Conservation (phyloP, 2,113 vertebrate genomes). For the Hyperopisus bebe region DNA sequence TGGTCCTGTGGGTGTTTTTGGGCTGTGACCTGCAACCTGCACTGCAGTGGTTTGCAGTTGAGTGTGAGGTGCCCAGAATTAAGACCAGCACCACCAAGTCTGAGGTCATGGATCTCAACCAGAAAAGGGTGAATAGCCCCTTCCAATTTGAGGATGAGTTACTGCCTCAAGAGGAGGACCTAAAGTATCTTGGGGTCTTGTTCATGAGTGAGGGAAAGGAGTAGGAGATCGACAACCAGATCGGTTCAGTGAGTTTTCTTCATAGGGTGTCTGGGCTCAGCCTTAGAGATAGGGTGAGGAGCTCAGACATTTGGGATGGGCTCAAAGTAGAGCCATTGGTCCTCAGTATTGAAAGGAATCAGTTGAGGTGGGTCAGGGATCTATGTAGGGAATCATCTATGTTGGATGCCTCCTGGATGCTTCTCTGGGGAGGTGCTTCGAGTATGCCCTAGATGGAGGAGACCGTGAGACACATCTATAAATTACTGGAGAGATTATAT, state of each 20-base stretch:
- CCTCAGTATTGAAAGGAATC: background rate
- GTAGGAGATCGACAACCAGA: background rate
- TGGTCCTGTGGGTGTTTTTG: background rate
- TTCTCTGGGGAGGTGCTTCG: background rate
- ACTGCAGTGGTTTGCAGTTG: background rate
- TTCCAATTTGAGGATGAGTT: background rate
- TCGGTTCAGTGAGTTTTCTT: background rate
- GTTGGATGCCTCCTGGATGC: background rate
- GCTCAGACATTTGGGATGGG: background rate
- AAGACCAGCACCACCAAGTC: background rate
- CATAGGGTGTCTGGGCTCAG: background rate
- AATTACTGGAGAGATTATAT: background rate
- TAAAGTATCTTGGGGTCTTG: background rate
- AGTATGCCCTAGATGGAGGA: background rate
- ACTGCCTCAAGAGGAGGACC: background rate
- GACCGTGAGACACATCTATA: background rate
- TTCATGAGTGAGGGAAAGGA: background rate
- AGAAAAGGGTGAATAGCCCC: background rate
- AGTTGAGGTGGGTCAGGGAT: background rate
- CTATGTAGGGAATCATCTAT: background rate
- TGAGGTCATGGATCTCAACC: background rate
- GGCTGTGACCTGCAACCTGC: background rate
- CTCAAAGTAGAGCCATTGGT: background rate
- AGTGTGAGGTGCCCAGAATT: background rate
- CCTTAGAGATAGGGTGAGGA: background rate